Base-by-base conservation (phyloP, 2,888 invertebrate species). In the Spatulosminthurus flaviceps region DNA sequence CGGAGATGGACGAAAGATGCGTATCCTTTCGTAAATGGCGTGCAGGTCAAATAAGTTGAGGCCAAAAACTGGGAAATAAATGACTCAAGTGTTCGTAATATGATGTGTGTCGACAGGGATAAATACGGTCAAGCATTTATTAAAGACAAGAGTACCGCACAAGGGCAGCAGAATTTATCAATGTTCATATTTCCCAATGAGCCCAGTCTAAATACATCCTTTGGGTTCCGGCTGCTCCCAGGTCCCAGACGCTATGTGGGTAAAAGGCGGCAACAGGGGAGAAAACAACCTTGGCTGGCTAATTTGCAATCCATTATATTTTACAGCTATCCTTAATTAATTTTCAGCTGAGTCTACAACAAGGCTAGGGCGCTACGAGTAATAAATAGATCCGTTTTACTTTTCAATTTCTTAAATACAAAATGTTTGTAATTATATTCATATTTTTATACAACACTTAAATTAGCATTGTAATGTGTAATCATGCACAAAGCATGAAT, bases 81-180 rank as follows among this genome's bases (percentile, higher is more conserved):
- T 80, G 70, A 41, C 51, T 71, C 21, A 61, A 80, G 77, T 78
- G 78, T 71, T 80, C 69, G 78, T 80, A 80, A 78, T 78, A 78
- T 71, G 75, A 78, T 80, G 80, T 75, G 78, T 80, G 80, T 80
- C 73, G 80, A 80, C 80, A 78, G 80, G 78, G 80, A 80, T 78
- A 78, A 75, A 78, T 78, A 75, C 70, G 70, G 66, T 75, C 60
- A 28, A 70, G 66, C 75, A 77, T 77, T 74, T 80, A 80, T 80
- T 78, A 80, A 80, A 73, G 73, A 79, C 78, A 79, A 73, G 78
- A 26, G 72, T 79, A 73, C 78, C 71, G 78, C 78, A 79, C 79
- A 79, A 75, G 79, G 74, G 73, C 41, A 22, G 24, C 22, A 2
- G 64, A 28, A 79, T 79, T 79, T 79, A 79, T 79, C 78, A 79